These are phyloP conservation scores for Lagocephalus sceleratus DNA, from an alignment of 2,797 vertebrate species.

Conservation along the genomic window DNA sequence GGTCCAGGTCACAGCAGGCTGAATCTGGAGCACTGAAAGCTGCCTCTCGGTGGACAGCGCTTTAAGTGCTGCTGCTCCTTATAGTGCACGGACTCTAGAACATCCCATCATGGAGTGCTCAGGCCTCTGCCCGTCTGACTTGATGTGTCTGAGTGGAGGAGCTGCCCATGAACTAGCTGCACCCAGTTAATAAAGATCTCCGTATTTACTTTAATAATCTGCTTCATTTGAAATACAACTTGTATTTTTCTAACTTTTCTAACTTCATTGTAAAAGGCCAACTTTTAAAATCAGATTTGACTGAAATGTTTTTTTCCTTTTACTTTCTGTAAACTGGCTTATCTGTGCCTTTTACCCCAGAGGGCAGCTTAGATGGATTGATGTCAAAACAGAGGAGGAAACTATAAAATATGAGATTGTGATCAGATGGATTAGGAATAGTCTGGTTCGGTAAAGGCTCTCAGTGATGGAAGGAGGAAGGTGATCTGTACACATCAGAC, in stretches of 20 bases:
- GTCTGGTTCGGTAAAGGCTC: conserved; percentile 25
- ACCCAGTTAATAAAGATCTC: conserved; percentile 3
- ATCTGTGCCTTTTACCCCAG: conserved; percentile 12
- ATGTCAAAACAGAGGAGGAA: conserved; percentile 33
- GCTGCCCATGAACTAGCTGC: too few species aligned
- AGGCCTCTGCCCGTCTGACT: too few species aligned
- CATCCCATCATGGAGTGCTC: too few species aligned
- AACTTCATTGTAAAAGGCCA: background rate
- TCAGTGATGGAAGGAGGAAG: conserved; percentile 30
- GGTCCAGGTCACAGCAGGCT: conserved; percentile 53
- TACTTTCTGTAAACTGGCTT: background rate
- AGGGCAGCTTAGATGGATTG: conserved; percentile 27
- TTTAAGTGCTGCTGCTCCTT: conserved; percentile 50
- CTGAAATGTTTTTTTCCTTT: too few species aligned
- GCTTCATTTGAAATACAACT: conserved; percentile 11
- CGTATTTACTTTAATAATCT: conserved; percentile 1
- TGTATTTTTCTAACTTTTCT: background rate
- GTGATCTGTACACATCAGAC: conserved; percentile 44
- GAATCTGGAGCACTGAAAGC: conserved; percentile 52
- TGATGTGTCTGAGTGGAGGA: too few species aligned
- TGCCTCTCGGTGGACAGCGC: conserved; percentile 43
- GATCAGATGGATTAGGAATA: conserved; percentile 51
- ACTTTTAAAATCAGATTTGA: too few species aligned
- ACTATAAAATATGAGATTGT: conserved; percentile 40
- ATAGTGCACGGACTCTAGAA: conserved; percentile 16